A percentile compares a stretch with the other conserved stretches of the same genome.
phyloP scores from a whole-genome alignment of 1,140 invertebrate genomes.

The Caenorhabditis inopinata region DNA sequence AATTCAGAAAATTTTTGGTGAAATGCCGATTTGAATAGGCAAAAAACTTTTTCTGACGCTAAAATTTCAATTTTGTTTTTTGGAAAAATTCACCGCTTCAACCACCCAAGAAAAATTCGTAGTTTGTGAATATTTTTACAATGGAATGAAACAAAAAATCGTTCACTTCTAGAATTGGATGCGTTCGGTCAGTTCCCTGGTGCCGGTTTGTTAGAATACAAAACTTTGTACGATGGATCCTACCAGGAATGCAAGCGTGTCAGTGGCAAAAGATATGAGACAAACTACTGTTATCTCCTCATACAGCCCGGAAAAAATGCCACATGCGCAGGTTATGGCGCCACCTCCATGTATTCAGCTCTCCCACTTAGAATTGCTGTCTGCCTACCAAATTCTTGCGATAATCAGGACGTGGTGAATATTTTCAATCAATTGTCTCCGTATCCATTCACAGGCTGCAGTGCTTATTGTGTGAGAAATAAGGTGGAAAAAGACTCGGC shows the following conservation, averaged over 20 bases:
- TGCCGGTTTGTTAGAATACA: neutral
- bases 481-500: neutral
- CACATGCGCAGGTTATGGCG: neutral
- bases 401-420: neutral
- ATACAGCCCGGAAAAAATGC: conserved; percentile 20
- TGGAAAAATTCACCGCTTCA: too few relatives aligned
- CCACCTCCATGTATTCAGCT: neutral
- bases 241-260: conserved; percentile 12
- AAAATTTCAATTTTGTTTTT: too few relatives aligned
- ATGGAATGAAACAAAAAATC: neutral
- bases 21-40: too few relatives aligned
- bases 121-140: too few relatives aligned
- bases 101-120: too few relatives aligned
- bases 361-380: neutral
- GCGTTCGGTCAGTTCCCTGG: conserved; percentile 14
- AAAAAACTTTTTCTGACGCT: too few relatives aligned
- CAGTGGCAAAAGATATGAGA: neutral
- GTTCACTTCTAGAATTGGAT: conserved; percentile 10
- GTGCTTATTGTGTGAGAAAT: neutral
- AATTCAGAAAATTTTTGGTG: too few relatives aligned
- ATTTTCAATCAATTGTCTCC: conserved; percentile 10
- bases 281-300: conserved; percentile 17
- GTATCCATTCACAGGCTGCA: neutral
- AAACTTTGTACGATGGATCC: neutral
- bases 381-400: conserved; percentile 1